Conservation (phyloP, 2,888 invertebrate species). For the Phytoseiulus persimilis region DNA sequence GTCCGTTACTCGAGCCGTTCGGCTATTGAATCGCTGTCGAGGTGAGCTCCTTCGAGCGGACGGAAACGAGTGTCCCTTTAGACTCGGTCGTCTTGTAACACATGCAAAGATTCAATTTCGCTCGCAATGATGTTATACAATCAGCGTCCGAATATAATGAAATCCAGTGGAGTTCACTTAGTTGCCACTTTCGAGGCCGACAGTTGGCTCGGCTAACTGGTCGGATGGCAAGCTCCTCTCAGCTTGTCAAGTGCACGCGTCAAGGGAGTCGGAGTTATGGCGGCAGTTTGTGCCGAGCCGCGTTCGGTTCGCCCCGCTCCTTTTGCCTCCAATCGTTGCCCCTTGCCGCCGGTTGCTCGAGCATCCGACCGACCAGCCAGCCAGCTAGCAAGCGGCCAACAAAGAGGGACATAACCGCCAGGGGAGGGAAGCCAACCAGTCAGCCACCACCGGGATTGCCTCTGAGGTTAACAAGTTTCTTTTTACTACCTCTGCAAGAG, state of each 20-base stretch:
- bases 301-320: background rate
- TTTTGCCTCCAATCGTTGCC: background rate
- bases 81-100: background rate
- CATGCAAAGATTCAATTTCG: conserved; percentile 19
- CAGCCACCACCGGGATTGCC: conserved; percentile 8
- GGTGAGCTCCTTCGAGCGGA: background rate
- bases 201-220: background rate
- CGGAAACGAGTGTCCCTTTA: too few relatives aligned
- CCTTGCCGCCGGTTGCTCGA: background rate
- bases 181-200: background rate
- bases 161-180: background rate
- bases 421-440: background rate
- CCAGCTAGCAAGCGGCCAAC: background rate
- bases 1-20: background rate
- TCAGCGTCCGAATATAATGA: conserved; percentile 18
- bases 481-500: background rate
- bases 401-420: background rate
- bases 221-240: background rate
- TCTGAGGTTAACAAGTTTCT: conserved; percentile 38
- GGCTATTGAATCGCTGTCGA: background rate
- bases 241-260: background rate
- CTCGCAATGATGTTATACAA: background rate
- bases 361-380: background rate
- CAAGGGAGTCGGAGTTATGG: background rate
- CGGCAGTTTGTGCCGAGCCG: background rate